Percentiles rank a stretch among this genome's conserved stretches.
Conservation (phyloP, 1,140 invertebrate species). For the Drosophila arizonae region DNA sequence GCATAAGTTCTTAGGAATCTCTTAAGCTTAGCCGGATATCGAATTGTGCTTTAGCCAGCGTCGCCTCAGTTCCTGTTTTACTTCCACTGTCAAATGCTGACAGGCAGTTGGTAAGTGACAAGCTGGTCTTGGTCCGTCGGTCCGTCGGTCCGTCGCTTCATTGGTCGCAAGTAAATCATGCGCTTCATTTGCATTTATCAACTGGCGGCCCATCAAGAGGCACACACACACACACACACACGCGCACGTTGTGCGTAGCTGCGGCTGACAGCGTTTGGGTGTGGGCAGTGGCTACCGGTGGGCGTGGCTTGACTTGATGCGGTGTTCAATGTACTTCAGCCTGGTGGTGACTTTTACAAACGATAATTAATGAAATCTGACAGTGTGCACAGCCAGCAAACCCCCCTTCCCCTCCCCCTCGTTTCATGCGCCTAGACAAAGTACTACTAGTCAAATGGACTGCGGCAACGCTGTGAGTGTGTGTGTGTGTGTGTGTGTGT, state of each 20-base stretch:
- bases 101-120: slow-evolving; percentile 6
- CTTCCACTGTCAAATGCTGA: neutral
- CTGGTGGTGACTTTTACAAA: slow-evolving; percentile 76
- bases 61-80: too few species aligned
- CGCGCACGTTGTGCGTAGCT: neutral
- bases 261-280: slow-evolving; percentile 6
- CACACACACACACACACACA: neutral
- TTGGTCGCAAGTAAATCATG: slow-evolving; percentile 47
- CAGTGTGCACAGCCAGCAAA: slow-evolving; percentile 43
- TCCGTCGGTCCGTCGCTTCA: too few species aligned
- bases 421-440: slow-evolving; percentile 5
- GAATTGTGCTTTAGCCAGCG: too few species aligned
- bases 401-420: neutral
- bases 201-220: slow-evolving; percentile 16
- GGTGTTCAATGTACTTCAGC: slow-evolving; percentile 9
- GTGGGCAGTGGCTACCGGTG: neutral
- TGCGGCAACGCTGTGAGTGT: neutral
- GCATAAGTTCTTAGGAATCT: too few species aligned
- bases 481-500: neutral
- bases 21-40: too few species aligned
- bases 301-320: neutral
- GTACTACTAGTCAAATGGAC: slow-evolving; percentile 20
- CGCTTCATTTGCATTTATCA: slow-evolving; percentile 62
- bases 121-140: neutral
- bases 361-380: slow-evolving; percentile 82